Conservation (phyloP, 2,888 invertebrate genomes). For the Frankliniella intonsa region DNA sequence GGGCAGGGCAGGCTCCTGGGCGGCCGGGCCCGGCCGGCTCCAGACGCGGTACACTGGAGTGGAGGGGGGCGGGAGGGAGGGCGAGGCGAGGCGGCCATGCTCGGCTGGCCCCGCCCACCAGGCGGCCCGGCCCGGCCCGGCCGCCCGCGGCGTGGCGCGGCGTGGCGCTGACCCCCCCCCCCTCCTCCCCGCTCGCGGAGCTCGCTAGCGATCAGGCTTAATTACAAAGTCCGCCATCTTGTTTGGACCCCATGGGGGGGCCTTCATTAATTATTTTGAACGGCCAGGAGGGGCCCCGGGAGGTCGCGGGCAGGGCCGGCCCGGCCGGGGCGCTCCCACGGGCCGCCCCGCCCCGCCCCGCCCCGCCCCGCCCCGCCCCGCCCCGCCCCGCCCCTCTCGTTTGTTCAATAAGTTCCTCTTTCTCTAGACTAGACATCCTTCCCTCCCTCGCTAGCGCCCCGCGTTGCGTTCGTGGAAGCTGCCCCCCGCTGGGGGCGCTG, state of each 20-base stretch:
- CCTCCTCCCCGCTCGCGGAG: conserved; percentile 25
- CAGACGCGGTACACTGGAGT: not conserved
- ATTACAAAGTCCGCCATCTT: conserved; percentile 20
- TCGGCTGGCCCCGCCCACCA: not conserved
- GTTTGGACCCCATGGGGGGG: conserved; percentile 13
- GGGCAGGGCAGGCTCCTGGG: too few relatives aligned
- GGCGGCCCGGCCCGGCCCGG: not conserved
- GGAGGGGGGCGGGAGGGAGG: not conserved
- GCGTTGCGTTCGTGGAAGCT: too few relatives aligned
- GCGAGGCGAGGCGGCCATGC: not conserved
- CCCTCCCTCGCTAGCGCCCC: too few relatives aligned
- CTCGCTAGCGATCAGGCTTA: not conserved
- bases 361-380: too few relatives aligned
- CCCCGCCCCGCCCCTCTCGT: too few relatives aligned
- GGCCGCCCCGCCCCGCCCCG: not conserved
- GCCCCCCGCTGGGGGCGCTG: too few relatives aligned
- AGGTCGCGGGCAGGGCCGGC: too few relatives aligned
- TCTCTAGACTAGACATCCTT: too few relatives aligned
- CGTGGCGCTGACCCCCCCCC: conserved; percentile 5
- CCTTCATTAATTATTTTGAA: conserved; percentile 43
- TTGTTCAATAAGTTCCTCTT: too few relatives aligned
- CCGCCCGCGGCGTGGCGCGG: not conserved
- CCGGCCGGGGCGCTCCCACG: conserved; percentile 32
- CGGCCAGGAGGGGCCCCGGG: conserved; percentile 41
- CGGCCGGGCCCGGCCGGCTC: conserved; percentile 11